Evolutionary conservation across 2,113 vertebrate species (phyloP).

Genomic region (Seriola quinqueradiata): DNA sequence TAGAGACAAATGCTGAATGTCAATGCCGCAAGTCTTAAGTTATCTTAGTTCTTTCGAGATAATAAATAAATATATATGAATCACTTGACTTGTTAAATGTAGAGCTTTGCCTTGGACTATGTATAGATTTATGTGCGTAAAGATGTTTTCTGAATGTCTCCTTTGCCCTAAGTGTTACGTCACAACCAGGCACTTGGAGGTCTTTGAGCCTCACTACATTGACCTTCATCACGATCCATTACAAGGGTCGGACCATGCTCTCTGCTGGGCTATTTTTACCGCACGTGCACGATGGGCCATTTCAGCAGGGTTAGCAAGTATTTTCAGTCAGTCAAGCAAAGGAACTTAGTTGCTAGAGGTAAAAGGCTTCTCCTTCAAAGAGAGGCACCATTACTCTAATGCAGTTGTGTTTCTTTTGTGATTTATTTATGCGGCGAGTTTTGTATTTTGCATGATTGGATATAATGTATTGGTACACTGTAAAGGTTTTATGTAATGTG

Average conservation of each 20-base stretch:
- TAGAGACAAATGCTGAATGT: not conserved
- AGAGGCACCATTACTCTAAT: constrained; percentile 16
- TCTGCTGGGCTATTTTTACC: constrained; percentile 60
- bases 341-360: constrained; percentile 4
- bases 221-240: constrained; percentile 64
- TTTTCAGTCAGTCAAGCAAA: constrained; percentile 54
- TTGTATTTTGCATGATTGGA: constrained; percentile 18
- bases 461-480: not conserved
- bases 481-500: not conserved
- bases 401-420: constrained; percentile 29
- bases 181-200: constrained; percentile 13
- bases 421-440: constrained; percentile 38
- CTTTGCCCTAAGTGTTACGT: constrained; percentile 2
- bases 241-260: constrained; percentile 13
- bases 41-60: not conserved
- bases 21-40: no score
- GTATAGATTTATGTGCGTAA: not conserved
- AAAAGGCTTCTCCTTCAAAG: not conserved
- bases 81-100: not conserved
- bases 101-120: not conserved
- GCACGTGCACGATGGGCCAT: constrained; percentile 42
- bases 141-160: not conserved
- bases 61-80: not conserved
- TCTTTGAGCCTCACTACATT: constrained; percentile 27
- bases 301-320: constrained; percentile 38